Conservation (phyloP, 2,888 invertebrate species). For the Trachelus iudaicus region DNA sequence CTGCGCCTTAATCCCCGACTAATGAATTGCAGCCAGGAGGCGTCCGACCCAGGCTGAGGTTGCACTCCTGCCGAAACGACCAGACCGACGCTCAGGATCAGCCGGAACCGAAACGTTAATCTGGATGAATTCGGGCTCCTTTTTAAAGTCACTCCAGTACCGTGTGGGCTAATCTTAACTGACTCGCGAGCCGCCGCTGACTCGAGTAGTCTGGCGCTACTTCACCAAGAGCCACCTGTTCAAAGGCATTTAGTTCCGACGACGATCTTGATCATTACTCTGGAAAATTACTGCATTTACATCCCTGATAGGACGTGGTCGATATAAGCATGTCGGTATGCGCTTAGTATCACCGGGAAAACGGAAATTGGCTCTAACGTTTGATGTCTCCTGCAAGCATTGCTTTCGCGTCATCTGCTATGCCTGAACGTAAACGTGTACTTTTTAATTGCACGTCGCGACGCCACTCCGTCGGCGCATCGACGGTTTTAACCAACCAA, state of each 20-base stretch:
- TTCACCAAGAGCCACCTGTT: conserved; percentile 22
- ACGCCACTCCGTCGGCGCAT: background rate
- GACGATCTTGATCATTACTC: conserved; percentile 47
- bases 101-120: conserved; percentile 29
- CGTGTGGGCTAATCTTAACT: conserved; percentile 36
- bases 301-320: conserved; percentile 53
- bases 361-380: conserved; percentile 11
- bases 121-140: conserved; percentile 31
- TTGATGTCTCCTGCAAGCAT: too few species aligned
- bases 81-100: conserved; percentile 1
- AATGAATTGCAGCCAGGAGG: conserved; percentile 43
- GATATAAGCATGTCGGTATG: conserved; percentile 44
- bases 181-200: conserved; percentile 15
- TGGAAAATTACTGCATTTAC: conserved; percentile 55
- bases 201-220: background rate
- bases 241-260: conserved; percentile 47
- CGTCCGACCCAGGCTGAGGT: conserved; percentile 22
- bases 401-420: too few species aligned
- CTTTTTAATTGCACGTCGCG: too few species aligned
- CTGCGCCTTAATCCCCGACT: conserved; percentile 46
- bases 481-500: conserved; percentile 36
- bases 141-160: conserved; percentile 10
- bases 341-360: conserved; percentile 31
- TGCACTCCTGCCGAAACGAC: background rate
- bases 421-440: too few species aligned